Evolutionary conservation across 1,140 invertebrate species (phyloP).

Genomic region (Drosophila malerkotliana): DNA sequence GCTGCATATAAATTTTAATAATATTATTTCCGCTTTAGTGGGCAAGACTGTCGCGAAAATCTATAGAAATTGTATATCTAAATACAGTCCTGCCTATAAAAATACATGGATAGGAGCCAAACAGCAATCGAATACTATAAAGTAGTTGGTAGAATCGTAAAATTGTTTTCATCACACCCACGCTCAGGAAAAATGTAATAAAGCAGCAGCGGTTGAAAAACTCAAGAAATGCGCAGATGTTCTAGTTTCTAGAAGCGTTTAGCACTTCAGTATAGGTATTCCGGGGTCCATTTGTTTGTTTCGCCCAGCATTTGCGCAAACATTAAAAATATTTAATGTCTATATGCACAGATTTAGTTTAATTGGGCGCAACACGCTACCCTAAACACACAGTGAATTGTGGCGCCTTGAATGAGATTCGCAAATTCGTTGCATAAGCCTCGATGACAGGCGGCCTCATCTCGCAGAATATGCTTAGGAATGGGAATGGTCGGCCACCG

Average conservation of each 20-base stretch:
- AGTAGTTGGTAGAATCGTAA: slow-evolving; percentile 70
- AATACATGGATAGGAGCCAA: slow-evolving; percentile 59
- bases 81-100: slow-evolving; percentile 34
- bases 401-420: slow-evolving; percentile 43
- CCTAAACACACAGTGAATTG: not conserved
- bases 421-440: slow-evolving; percentile 69
- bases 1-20: slow-evolving; percentile 68
- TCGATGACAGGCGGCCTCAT: slow-evolving; percentile 62
- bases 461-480: slow-evolving; percentile 15
- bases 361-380: slow-evolving; percentile 52
- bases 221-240: slow-evolving; percentile 57
- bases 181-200: slow-evolving; percentile 58
- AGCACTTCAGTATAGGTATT: slow-evolving; percentile 51
- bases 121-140: slow-evolving; percentile 65
- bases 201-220: slow-evolving; percentile 43
- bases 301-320: slow-evolving; percentile 22
- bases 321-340: slow-evolving; percentile 54
- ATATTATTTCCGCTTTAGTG: slow-evolving; percentile 64
- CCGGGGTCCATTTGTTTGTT: slow-evolving; percentile 18
- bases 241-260: slow-evolving; percentile 46
- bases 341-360: slow-evolving; percentile 55
- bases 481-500: slow-evolving; percentile 12
- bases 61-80: slow-evolving; percentile 29
- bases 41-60: slow-evolving; percentile 28
- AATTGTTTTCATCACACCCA: slow-evolving; percentile 67